Evolutionary conservation across 2,113 vertebrate genomes (phyloP).

Genomic region (Scomber colias): DNA sequence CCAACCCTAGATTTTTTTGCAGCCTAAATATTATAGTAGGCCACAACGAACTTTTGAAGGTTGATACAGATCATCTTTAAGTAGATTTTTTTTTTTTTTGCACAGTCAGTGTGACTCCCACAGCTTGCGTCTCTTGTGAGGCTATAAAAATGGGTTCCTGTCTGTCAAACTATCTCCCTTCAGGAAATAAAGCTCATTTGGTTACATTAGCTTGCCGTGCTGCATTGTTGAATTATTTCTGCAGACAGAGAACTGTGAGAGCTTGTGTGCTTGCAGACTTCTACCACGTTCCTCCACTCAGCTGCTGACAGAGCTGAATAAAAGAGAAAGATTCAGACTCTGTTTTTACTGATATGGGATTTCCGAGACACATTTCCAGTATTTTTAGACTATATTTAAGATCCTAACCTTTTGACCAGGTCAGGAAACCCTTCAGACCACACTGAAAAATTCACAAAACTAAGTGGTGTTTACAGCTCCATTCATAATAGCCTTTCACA

Average conservation of each 20-base stretch:
- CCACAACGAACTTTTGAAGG: not conserved
- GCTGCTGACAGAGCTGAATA: slow-evolving; percentile 44
- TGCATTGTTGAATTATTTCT: slow-evolving; percentile 43
- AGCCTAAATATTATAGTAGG: not conserved
- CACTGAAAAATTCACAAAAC: not conserved
- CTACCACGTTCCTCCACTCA: not conserved
- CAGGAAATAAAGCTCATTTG: slow-evolving; percentile 41
- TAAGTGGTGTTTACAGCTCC: not conserved
- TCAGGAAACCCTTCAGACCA: not conserved
- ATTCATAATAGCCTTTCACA: not conserved
- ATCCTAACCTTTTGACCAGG: slow-evolving; percentile 26
- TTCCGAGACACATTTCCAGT: slow-evolving; percentile 26
- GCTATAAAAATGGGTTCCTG: not conserved
- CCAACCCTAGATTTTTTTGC: not conserved
- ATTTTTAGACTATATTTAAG: slow-evolving; percentile 11
- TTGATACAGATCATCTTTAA: not conserved
- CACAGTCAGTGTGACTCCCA: slow-evolving; percentile 1
- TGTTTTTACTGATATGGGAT: slow-evolving; percentile 22
- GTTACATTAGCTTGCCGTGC: slow-evolving; percentile 38
- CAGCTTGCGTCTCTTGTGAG: not conserved
- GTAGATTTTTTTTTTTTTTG: not conserved
- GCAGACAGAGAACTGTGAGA: slow-evolving; percentile 13
- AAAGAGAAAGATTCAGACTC: slow-evolving; percentile 9
- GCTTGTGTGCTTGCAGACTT: slow-evolving; percentile 45
- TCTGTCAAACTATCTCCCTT: slow-evolving; percentile 28